Evolutionary conservation across 2,888 invertebrate species (phyloP).

Genomic region (Diaperis boleti): DNA sequence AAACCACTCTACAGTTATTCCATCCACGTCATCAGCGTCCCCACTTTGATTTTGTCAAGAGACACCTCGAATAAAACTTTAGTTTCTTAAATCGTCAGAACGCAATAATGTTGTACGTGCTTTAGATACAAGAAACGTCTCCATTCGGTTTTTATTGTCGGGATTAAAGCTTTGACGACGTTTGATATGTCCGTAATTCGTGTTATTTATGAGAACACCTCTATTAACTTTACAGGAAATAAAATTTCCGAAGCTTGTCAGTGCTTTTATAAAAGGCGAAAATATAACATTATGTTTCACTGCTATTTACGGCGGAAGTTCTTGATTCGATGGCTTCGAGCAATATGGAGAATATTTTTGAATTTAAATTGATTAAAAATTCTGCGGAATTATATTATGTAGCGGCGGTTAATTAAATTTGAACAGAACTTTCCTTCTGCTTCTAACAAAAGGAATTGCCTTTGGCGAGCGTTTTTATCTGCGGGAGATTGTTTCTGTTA

Average conservation of each 20-base stretch:
- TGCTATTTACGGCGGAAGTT: conserved; percentile 2
- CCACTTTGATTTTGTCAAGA: conserved; percentile 8
- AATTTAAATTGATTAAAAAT: conserved; percentile 23
- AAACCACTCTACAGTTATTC: conserved; percentile 10
- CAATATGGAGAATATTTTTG: neutral
- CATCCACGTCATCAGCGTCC: neutral
- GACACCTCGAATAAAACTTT: conserved; percentile 14
- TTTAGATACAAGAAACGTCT: neutral
- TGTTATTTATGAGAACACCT: conserved; percentile 16
- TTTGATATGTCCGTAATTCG: conserved; percentile 14
- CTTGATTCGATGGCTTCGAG: conserved; percentile 14
- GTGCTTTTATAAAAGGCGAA: conserved; percentile 21
- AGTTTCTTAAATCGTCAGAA: conserved; percentile 13
- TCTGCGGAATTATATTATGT: neutral
- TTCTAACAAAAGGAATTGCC: too few relatives aligned
- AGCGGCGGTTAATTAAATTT: conserved; percentile 18
- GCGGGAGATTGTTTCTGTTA: too few relatives aligned
- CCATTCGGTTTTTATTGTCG: neutral
- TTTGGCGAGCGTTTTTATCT: too few relatives aligned
- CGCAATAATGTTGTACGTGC: conserved; percentile 7
- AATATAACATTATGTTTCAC: conserved; percentile 2
- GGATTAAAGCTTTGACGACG: neutral
- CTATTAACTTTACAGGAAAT: conserved; percentile 16
- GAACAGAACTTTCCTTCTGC: neutral
- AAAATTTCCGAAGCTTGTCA: conserved; percentile 7